phyloP scores from a whole-genome alignment of 2,888 invertebrate species.

The Chrysina gloriosa region DNA sequence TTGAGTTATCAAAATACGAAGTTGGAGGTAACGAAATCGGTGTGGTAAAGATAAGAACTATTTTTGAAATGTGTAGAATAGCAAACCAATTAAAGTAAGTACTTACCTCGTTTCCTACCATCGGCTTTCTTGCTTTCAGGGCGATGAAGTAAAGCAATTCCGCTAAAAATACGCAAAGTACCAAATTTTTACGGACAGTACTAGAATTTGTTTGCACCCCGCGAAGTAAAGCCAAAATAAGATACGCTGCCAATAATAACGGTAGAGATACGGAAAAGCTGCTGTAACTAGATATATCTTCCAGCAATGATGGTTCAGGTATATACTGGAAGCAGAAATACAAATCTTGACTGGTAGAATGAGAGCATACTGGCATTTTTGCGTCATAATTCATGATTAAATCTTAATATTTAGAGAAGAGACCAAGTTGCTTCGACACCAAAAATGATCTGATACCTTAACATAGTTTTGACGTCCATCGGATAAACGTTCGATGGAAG shows the following conservation, averaged over 20 bases:
- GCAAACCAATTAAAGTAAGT: slow-evolving; percentile 23
- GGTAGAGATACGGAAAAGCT: slow-evolving; percentile 88
- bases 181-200: slow-evolving; percentile 92
- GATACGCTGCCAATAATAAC: slow-evolving; percentile 80
- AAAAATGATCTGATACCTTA: no score
- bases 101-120: slow-evolving; percentile 84
- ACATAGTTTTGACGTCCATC: no score
- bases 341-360: no score
- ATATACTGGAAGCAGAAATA: slow-evolving; percentile 71
- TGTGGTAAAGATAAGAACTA: no score
- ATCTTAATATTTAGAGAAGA: no score
- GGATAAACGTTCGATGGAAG: no score
- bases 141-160: slow-evolving; percentile 89
- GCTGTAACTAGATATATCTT: slow-evolving; percentile 89
- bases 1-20: no score
- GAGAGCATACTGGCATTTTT: no score
- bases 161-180: slow-evolving; percentile 89
- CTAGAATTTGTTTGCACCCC: slow-evolving; percentile 91
- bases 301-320: slow-evolving; percentile 86
- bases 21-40: no score
- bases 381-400: no score
- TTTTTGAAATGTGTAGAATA: background rate
- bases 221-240: slow-evolving; percentile 83
- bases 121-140: slow-evolving; percentile 82
- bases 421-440: no score